Percentiles rank a stretch among this genome's conserved stretches.
phyloP scores from a whole-genome alignment of 2,888 invertebrate genomes.

The Aphrophora alni region DNA sequence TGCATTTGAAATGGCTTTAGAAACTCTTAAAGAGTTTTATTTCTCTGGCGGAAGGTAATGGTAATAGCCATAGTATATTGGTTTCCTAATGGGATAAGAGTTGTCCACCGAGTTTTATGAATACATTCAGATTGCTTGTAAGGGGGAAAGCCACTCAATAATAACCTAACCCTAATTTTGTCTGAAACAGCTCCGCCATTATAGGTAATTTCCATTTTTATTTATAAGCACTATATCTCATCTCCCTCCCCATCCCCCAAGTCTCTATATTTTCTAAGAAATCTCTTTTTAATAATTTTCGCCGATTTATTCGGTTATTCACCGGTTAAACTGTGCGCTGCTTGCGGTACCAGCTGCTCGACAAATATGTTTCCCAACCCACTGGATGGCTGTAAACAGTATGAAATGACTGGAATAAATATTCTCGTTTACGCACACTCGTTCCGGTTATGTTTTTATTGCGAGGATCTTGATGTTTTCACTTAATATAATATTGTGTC shows the following conservation, averaged over 20 bases:
- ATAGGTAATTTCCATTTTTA: conserved; percentile 38
- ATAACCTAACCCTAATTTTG: conserved; percentile 17
- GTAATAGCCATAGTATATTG: not conserved
- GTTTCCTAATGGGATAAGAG: conserved; percentile 2
- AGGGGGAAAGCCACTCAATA: conserved; percentile 11
- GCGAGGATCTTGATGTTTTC: not conserved
- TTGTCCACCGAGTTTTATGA: not conserved
- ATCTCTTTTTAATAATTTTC: conserved; percentile 9
- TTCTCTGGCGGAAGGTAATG: not conserved
- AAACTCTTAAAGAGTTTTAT: conserved; percentile 9
- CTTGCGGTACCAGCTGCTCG: not conserved
- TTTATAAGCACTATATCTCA: conserved; percentile 38
- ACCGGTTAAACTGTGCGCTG: not conserved
- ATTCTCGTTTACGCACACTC: not conserved
- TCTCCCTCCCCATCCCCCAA: not conserved
- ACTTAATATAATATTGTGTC: not conserved
- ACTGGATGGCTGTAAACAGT: not conserved
- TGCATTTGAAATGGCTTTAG: not conserved
- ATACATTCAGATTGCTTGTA: conserved; percentile 6
- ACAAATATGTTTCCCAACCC: not conserved
- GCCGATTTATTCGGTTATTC: not conserved
- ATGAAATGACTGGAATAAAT: not conserved
- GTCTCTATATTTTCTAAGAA: not conserved
- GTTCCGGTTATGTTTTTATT: not conserved
- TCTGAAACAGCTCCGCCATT: conserved; percentile 23